Evolutionary conservation across 2,888 invertebrate species (phyloP).

Genomic region (Stenichneumon culpator): DNA sequence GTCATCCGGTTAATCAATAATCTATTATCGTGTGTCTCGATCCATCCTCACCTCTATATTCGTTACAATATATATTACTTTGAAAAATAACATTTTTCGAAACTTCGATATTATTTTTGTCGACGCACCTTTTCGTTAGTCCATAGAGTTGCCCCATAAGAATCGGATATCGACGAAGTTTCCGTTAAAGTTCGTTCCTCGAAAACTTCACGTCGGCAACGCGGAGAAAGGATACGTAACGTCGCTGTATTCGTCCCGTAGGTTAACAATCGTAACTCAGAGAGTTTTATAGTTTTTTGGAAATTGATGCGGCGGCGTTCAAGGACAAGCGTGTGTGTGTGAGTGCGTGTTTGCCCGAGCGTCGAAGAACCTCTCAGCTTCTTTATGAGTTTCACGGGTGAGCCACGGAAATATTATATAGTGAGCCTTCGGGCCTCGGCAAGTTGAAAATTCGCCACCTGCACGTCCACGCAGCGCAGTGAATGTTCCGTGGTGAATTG

Average conservation of each 20-base stretch:
- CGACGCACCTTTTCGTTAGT: slow-evolving; percentile 40
- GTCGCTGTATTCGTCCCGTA: slow-evolving; percentile 52
- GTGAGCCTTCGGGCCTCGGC: slow-evolving; percentile 18
- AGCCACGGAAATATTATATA: slow-evolving; percentile 21
- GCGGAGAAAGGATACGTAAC: slow-evolving; percentile 28
- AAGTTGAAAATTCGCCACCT: slow-evolving; percentile 70
- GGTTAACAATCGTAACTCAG: slow-evolving; percentile 73
- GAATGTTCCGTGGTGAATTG: slow-evolving; percentile 54
- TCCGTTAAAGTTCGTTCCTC: slow-evolving; percentile 58
- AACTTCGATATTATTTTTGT: slow-evolving; percentile 64
- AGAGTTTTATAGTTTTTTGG: slow-evolving; percentile 77
- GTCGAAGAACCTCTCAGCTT: slow-evolving; percentile 43
- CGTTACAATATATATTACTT: too few species aligned
- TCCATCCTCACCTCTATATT: too few species aligned
- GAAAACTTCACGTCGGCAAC: slow-evolving; percentile 46
- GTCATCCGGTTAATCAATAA: too few species aligned
- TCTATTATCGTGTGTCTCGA: too few species aligned
- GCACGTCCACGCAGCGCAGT: slow-evolving; percentile 42
- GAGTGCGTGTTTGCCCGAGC: slow-evolving; percentile 20
- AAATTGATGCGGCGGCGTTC: slow-evolving; percentile 64
- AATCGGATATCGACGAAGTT: slow-evolving; percentile 70
- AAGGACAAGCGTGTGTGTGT: slow-evolving; percentile 1
- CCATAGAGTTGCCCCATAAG: slow-evolving; percentile 66
- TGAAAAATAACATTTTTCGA: not conserved
- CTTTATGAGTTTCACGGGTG: slow-evolving; percentile 61